Percentiles rank a stretch among this genome's conserved stretches.
Evolutionary conservation across 2,888 invertebrate genomes (phyloP).

Genomic region (Dromius quadrimaculatus): DNA sequence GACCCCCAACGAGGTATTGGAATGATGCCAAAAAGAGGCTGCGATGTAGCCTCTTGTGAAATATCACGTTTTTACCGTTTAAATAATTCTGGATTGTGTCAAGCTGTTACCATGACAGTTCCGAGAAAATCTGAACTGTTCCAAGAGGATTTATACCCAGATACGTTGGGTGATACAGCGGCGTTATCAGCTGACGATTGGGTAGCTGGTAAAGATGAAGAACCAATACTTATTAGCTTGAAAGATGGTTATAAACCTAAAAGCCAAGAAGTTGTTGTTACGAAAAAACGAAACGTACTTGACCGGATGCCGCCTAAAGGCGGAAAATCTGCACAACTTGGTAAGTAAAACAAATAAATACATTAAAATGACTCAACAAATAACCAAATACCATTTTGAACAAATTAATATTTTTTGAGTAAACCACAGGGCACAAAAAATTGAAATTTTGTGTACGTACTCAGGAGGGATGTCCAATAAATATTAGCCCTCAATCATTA

Average conservation of each 20-base stretch:
- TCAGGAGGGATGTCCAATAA: too few relatives aligned
- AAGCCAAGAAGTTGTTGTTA: constrained; percentile 79
- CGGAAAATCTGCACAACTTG: constrained; percentile 61
- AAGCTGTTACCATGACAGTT: constrained; percentile 97
- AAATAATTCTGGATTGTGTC: constrained; percentile 93
- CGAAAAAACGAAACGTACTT: constrained; percentile 83
- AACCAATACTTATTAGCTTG: constrained; percentile 91
- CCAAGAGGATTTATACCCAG: constrained; percentile 97
- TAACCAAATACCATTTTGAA: too few relatives aligned
- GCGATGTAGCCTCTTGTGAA: constrained; percentile 94
- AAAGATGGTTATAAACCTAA: constrained; percentile 81
- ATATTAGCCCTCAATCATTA: too few relatives aligned
- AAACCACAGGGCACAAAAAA: too few relatives aligned
- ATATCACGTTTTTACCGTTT: constrained; percentile 95
- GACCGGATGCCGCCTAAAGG: constrained; percentile 71
- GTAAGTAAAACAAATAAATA: too few relatives aligned
- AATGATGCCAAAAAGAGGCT: constrained; percentile 98
- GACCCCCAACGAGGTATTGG: constrained; percentile 97
- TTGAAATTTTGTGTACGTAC: too few relatives aligned
- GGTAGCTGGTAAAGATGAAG: constrained; percentile 89
- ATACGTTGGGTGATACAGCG: constrained; percentile 91
- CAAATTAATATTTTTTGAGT: too few relatives aligned
- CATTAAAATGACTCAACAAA: too few relatives aligned
- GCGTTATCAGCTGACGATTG: constrained; percentile 93
- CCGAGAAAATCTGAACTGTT: constrained; percentile 97